These are phyloP conservation scores for Ochlodes sylvanus DNA, from an alignment of 2,888 invertebrate species.

Conservation along the genomic window DNA sequence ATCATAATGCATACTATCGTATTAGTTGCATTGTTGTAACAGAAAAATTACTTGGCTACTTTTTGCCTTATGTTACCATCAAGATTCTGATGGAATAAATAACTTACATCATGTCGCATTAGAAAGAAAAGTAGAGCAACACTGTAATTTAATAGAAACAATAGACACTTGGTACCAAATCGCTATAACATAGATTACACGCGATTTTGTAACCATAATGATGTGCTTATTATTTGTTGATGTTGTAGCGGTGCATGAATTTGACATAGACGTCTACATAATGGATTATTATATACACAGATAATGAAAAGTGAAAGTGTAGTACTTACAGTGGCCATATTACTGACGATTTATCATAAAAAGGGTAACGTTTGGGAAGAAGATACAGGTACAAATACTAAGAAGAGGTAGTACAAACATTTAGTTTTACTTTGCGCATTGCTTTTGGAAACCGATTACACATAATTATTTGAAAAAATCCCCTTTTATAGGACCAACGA, in stretches of 20 bases:
- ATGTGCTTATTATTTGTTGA: slow-evolving; percentile 38
- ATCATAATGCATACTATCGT: too few relatives aligned
- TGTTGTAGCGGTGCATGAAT: slow-evolving; percentile 36
- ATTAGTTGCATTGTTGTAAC: background rate
- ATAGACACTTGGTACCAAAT: slow-evolving; percentile 54
- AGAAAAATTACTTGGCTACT: background rate
- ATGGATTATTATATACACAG: background rate
- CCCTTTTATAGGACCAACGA: too few relatives aligned
- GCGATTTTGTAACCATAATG: slow-evolving; percentile 51
- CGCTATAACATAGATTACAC: slow-evolving; percentile 42
- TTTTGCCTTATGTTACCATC: background rate
- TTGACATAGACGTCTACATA: background rate
- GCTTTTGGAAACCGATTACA: too few relatives aligned
- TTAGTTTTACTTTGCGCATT: too few relatives aligned
- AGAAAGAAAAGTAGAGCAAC: slow-evolving; percentile 51
- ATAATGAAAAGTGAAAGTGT: too few relatives aligned
- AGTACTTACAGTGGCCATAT: too few relatives aligned
- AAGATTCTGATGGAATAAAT: slow-evolving; percentile 19
- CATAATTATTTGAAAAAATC: too few relatives aligned
- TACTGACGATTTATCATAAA: too few relatives aligned
- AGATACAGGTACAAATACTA: too few relatives aligned
- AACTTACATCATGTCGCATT: slow-evolving; percentile 34
- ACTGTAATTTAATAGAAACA: slow-evolving; percentile 59
- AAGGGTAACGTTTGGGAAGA: too few relatives aligned
- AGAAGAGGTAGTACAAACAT: too few relatives aligned